A percentile compares a stretch with the other conserved stretches of the same genome.
These are phyloP conservation scores for Hyaena hyaena DNA, from an alignment of 2,113 vertebrate genomes.

Conservation along the genomic window DNA sequence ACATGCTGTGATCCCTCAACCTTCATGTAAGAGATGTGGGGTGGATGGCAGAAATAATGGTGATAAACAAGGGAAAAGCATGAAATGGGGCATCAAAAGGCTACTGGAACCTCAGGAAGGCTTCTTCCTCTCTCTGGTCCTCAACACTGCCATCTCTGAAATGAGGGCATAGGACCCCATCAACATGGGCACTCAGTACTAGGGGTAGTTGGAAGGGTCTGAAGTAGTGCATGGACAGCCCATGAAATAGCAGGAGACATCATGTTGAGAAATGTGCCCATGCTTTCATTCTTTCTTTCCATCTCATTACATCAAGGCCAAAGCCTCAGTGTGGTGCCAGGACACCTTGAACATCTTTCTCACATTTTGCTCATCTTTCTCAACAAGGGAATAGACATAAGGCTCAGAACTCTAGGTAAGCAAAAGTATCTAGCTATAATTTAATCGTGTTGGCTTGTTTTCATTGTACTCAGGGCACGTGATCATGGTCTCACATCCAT, in stretches of 20 bases:
- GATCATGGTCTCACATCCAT: neutral
- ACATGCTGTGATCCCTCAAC: accelerated
- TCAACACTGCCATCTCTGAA: neutral
- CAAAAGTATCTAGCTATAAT: neutral
- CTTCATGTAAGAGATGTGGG: neutral
- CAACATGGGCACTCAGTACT: accelerated
- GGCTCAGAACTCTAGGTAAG: neutral
- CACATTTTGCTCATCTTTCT: neutral
- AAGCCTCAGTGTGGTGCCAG: neutral
- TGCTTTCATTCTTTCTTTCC: neutral
- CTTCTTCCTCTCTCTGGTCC: neutral
- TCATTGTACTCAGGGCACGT: neutral
- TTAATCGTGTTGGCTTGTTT: neutral
- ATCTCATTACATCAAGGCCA: neutral
- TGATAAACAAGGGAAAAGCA: too few relatives aligned
- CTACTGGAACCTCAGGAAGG: accelerated
- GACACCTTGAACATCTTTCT: neutral
- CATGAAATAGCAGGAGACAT: neutral
- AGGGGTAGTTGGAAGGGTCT: neutral
- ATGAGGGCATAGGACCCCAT: neutral
- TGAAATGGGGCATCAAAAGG: too few relatives aligned
- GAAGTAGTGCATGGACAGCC: accelerated
- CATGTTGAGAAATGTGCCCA: neutral
- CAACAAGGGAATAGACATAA: neutral
- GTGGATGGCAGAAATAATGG: neutral